Percentiles rank a stretch among this genome's conserved stretches.
phyloP scores from a whole-genome alignment of 2,888 invertebrate genomes.

The Drosophila mettleri region DNA sequence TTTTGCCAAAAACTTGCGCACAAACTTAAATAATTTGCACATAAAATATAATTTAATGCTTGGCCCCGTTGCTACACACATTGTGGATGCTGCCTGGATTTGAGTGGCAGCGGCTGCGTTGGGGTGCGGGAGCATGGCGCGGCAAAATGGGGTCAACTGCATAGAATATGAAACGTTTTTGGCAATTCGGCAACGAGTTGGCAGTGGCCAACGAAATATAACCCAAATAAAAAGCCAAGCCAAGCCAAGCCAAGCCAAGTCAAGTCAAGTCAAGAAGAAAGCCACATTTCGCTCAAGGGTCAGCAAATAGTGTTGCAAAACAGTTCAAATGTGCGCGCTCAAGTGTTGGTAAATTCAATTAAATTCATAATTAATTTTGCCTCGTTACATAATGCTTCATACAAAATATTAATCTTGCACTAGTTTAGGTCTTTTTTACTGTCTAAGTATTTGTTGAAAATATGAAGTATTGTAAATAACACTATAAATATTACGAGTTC shows the following conservation, averaged over 20 bases:
- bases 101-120: not conserved
- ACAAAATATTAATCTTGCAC: not conserved
- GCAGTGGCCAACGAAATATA: constrained; percentile 23
- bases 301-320: constrained; percentile 13
- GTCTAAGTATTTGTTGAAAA: not conserved
- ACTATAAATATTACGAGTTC: not conserved
- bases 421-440: not conserved
- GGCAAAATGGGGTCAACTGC: constrained; percentile 62
- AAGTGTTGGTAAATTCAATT: constrained; percentile 3
- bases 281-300: constrained; percentile 18
- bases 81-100: not conserved
- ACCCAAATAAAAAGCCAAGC: not conserved
- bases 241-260: not conserved
- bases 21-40: constrained; percentile 74
- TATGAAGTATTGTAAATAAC: not conserved
- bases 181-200: constrained; percentile 47
- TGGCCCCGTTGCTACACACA: constrained; percentile 15
- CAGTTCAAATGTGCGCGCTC: not conserved
- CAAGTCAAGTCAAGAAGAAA: constrained; percentile 14
- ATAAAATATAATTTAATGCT: constrained; percentile 78
- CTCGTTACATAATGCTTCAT: not conserved
- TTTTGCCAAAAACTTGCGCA: constrained; percentile 69
- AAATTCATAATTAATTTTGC: not conserved
- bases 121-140: not conserved
- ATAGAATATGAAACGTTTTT: constrained; percentile 50